Conservation (phyloP, 2,113 vertebrate genomes). For the Serranochromis macrocephalus region DNA sequence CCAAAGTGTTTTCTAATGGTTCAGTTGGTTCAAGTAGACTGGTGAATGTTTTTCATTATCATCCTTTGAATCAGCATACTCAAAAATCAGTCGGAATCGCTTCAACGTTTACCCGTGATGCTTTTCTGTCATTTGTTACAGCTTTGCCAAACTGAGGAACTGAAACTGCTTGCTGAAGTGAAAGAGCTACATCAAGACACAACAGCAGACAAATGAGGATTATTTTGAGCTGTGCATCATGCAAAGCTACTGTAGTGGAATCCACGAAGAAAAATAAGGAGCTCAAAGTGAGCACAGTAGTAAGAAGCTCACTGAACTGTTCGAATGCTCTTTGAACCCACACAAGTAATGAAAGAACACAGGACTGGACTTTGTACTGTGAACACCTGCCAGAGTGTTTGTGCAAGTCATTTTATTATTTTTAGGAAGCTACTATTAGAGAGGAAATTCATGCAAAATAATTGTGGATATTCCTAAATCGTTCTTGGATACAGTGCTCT, state of each 20-base stretch:
- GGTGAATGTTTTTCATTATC: neutral
- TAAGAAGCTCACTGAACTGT: neutral
- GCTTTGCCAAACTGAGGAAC: neutral
- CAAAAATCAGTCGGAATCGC: neutral
- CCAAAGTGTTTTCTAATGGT: neutral
- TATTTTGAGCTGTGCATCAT: neutral
- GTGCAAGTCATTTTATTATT: neutral
- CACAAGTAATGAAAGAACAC: neutral
- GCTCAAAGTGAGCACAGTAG: neutral
- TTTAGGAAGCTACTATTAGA: neutral
- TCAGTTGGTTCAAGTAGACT: neutral
- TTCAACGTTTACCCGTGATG: accelerated
- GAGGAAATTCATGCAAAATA: neutral
- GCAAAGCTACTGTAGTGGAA: neutral
- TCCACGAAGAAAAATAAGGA: neutral
- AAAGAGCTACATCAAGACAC: neutral
- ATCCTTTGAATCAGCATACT: neutral
- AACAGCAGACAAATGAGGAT: neutral
- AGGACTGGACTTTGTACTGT: neutral
- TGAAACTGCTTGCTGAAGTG: neutral
- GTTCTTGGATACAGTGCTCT: accelerated
- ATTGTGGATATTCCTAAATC: neutral
- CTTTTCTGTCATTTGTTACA: neutral
- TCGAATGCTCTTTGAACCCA: neutral
- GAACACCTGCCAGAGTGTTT: neutral